Evolutionary conservation across 2,888 invertebrate species (phyloP).

Genomic region (Diarsia rubi): DNA sequence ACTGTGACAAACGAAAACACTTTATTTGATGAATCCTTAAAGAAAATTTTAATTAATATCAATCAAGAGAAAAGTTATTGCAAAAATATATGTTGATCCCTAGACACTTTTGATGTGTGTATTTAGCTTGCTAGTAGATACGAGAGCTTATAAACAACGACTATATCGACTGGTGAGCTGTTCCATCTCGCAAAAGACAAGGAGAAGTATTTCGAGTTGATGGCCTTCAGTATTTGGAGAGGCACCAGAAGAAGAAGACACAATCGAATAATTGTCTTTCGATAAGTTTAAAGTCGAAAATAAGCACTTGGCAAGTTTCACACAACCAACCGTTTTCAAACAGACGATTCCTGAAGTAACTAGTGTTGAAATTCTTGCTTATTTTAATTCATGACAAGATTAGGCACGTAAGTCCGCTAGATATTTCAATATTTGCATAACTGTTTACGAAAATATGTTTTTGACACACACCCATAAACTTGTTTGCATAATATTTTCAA

Average conservation of each 20-base stretch:
- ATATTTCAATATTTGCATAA: constrained; percentile 30
- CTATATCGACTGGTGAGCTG: not conserved
- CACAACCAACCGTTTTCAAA: not conserved
- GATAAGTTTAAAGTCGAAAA: not conserved
- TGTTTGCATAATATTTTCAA: constrained; percentile 32
- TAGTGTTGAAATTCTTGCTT: constrained; percentile 22
- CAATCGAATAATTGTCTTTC: not conserved
- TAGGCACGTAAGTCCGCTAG: constrained; percentile 32
- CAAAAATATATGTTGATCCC: too few relatives aligned
- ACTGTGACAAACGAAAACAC: too few relatives aligned
- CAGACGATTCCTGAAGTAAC: not conserved
- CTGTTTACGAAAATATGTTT: constrained; percentile 32
- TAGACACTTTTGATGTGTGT: too few relatives aligned
- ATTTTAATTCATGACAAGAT: constrained; percentile 24
- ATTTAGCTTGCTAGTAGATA: not conserved
- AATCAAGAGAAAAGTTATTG: too few relatives aligned
- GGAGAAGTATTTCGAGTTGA: not conserved
- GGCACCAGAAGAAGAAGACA: not conserved
- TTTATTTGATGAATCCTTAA: too few relatives aligned
- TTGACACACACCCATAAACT: constrained; percentile 5
- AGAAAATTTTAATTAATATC: too few relatives aligned
- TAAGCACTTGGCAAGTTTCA: not conserved
- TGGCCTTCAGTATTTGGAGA: not conserved
- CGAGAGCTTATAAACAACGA: not conserved
- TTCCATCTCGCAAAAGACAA: not conserved